Conservation (phyloP, 2,113 vertebrate species). For the Kobus ellipsiprymnus region DNA sequence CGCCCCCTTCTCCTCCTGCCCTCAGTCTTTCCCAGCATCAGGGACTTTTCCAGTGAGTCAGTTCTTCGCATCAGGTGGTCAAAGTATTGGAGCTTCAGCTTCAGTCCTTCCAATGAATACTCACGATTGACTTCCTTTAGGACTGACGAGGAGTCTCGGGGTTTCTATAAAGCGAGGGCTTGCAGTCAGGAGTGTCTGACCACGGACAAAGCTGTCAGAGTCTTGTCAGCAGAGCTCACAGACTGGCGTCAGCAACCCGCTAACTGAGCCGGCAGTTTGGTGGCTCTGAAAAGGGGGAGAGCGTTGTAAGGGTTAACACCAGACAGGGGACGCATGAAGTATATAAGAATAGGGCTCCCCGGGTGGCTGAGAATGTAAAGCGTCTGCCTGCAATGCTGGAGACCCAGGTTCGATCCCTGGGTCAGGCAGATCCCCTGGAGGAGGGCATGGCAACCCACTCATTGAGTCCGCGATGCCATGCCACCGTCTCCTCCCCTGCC, state of each 20-base stretch:
- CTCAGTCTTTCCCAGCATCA: background rate
- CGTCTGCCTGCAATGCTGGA: background rate
- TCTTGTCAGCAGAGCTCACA: accelerated
- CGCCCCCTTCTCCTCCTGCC: background rate
- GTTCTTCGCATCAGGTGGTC: accelerated
- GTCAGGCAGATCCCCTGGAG: background rate
- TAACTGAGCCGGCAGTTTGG: background rate
- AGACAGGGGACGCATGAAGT: background rate
- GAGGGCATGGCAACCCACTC: background rate
- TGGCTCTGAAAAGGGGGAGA: background rate
- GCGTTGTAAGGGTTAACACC: background rate
- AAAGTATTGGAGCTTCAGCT: background rate
- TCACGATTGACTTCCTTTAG: background rate
- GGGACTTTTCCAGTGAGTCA: accelerated
- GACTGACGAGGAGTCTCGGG: background rate
- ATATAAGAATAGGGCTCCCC: background rate
- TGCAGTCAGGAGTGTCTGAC: background rate
- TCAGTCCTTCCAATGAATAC: background rate
- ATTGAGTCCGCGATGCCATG: no score
- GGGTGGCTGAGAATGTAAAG: background rate
- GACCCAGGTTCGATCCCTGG: background rate
- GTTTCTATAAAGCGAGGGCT: background rate
- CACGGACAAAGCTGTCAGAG: background rate
- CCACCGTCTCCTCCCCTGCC: accelerated
- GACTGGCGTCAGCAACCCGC: background rate